phyloP scores from a whole-genome alignment of 1,140 invertebrate genomes.

The Pemphigus obesinymphae region DNA sequence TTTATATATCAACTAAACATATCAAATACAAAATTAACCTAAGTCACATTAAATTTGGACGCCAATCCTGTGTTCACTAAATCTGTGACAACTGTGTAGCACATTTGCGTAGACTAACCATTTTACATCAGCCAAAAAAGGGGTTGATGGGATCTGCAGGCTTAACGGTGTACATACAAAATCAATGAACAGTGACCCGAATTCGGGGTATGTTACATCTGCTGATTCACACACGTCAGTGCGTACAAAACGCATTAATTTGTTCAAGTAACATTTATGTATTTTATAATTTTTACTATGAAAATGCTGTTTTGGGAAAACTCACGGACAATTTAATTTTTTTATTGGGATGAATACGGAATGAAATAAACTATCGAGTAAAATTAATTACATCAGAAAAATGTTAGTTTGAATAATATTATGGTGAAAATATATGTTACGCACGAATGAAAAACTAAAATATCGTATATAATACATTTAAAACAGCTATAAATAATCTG shows the following conservation, averaged over 20 bases:
- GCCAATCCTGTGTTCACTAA: background rate
- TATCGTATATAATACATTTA: too few species aligned
- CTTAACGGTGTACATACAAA: constrained; percentile 32
- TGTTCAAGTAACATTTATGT: background rate
- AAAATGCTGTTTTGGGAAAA: too few species aligned
- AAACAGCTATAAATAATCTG: too few species aligned
- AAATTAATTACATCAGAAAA: too few species aligned
- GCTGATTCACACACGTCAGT: constrained; percentile 4
- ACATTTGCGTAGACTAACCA: background rate
- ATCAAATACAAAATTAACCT: background rate
- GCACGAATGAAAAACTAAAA: too few species aligned
- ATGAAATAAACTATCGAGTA: too few species aligned
- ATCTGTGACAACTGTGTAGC: background rate
- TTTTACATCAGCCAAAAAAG: background rate
- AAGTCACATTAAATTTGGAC: background rate
- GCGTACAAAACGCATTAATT: background rate
- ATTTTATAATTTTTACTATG: too few species aligned
- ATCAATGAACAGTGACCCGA: constrained; percentile 36
- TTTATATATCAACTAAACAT: background rate
- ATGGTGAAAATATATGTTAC: too few species aligned
- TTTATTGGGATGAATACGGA: too few species aligned
- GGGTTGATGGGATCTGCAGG: background rate
- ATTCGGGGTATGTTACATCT: constrained; percentile 3
- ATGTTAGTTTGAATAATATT: too few species aligned
- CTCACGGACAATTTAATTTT: too few species aligned